These are phyloP conservation scores for Acholoe squamosa DNA, from an alignment of 2,888 invertebrate species.

Conservation along the genomic window DNA sequence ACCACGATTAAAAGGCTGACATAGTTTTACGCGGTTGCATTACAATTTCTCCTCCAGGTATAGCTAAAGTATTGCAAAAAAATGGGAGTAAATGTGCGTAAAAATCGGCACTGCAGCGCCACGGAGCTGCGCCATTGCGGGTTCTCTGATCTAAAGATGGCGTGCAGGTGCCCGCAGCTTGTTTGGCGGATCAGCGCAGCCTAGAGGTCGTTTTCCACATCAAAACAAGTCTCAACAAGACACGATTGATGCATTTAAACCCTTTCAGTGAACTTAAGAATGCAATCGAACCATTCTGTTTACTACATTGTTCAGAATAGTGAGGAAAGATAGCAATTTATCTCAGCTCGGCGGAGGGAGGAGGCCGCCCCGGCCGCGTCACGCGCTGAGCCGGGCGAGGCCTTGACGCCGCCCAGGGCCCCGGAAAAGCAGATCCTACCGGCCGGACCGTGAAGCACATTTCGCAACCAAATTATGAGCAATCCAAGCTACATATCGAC, in stretches of 20 bases:
- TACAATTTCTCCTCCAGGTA: no score
- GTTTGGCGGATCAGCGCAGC: neutral
- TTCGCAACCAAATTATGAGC: neutral
- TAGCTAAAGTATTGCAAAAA: neutral
- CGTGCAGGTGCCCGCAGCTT: constrained; percentile 19
- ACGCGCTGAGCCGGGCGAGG: no score
- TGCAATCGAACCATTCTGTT: neutral
- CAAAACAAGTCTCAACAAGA: neutral
- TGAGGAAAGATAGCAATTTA: neutral
- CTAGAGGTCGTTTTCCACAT: constrained; percentile 13
- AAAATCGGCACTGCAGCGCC: constrained; percentile 23
- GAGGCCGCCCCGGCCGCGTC: no score
- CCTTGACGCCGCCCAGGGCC: neutral
- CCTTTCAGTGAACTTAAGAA: neutral
- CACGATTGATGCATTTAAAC: neutral
- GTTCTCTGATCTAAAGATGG: constrained; percentile 49
- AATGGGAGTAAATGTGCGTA: no score
- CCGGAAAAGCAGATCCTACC: constrained; percentile 2
- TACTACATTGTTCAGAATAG: neutral
- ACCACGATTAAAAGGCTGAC: no score
- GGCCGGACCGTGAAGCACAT: neutral
- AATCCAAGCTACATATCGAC: neutral
- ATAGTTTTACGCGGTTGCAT: no score
- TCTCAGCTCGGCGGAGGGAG: no score
- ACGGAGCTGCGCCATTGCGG: constrained; percentile 53